Evolutionary conservation across 2,797 vertebrate species (phyloP), one percentile per base, ranked within the genome.

Genomic region (Hyperoplus lanceolatus): DNA sequence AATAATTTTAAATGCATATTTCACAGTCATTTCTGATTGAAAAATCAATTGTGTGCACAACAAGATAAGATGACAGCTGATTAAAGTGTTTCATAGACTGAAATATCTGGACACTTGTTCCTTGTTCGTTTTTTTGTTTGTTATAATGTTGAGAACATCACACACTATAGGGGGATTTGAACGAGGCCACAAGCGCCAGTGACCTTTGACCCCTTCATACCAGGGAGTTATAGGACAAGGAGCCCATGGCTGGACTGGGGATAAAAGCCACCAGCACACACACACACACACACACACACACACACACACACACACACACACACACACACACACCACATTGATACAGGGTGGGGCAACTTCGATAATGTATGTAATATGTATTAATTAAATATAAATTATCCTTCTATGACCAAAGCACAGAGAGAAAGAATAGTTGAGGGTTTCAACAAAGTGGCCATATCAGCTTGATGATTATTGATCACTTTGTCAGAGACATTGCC

Each of bases 131-230:
- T 29, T 29, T 29, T 29, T 29, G 29, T 29, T 29, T 29, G 29
- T 85, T 85, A 73, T 70, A 64, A 77, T 79, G 86, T 85, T 53
- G 79, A 89, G 81, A 88, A 82, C 89, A 83, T 89, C 56, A 76
- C 84, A 81, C 87, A 85, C 86, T 87, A 90, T 83, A 74, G 91
- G 82, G 87, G 93, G 91, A 92, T 93, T 90, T 89, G 82, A 93
- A 88, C 80, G 88, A 45, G 68, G 87, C 91, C 91, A 87, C 88
- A 92, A 91, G 92, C 92, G 75, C 85, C 12, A 53, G 82, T 88
- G 90, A 93, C 94, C 94, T 91, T 89, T 94, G 92, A 89, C 93
- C 93, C 67, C 77, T 57, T 90, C 93, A 94, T 93, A 92, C 93
- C 93, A 93, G 88, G 84, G 90, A 89, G 81, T 90, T 89, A 29